Conservation (phyloP, 2,797 vertebrate genomes). For the Acrossocheilus fasciatus region DNA sequence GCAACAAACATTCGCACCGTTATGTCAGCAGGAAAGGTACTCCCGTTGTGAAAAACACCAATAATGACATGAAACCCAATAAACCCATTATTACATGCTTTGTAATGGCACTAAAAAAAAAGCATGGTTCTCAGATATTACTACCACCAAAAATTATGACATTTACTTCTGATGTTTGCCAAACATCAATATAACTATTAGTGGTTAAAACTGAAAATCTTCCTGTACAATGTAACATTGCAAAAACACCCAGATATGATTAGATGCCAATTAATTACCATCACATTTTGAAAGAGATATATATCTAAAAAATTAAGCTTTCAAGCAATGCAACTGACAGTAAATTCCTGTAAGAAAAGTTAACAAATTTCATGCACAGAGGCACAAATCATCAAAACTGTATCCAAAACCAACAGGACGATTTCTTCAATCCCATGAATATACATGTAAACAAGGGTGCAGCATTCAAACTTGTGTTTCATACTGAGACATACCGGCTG, state of each 20-base stretch:
- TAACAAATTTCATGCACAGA: background rate
- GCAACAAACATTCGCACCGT: background rate
- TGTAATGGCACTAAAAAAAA: background rate
- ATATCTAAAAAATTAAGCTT: background rate
- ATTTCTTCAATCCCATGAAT: background rate
- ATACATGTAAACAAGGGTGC: background rate
- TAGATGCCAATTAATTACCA: background rate
- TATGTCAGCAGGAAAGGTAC: background rate
- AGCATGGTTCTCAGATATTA: too few relatives aligned
- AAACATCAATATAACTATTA: background rate
- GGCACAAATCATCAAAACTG: background rate
- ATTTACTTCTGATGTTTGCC: background rate
- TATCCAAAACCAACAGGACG: background rate
- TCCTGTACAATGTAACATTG: background rate
- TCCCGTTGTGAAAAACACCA: background rate
- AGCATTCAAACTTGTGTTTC: constrained; percentile 19
- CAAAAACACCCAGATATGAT: background rate
- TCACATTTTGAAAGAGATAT: background rate
- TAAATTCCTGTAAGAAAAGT: background rate
- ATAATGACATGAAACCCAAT: background rate
- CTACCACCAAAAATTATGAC: background rate
- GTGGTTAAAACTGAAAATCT: background rate
- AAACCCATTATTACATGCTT: background rate
- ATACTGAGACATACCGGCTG: constrained; percentile 89
- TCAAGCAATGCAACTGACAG: background rate